Evolutionary conservation across 1,140 invertebrate genomes (phyloP).

Genomic region (Cotesia vestalis): DNA sequence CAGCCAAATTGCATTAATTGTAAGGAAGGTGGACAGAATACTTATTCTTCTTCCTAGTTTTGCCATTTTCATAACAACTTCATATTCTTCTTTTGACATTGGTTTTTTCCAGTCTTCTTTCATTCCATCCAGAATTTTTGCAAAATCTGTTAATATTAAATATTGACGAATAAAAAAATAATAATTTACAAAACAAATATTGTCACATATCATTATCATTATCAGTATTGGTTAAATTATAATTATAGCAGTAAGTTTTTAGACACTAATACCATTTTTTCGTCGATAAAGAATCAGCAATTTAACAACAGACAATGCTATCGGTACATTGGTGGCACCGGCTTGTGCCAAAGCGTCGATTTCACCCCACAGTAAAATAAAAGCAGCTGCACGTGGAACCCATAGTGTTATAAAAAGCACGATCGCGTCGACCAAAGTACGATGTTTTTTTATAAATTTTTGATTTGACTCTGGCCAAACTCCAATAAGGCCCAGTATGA

Average conservation of each 20-base stretch:
- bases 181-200: too few species aligned
- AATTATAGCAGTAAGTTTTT: not conserved
- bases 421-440: not conserved
- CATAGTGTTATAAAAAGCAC: not conserved
- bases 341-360: slow-evolving; percentile 9
- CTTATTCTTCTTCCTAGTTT: slow-evolving; percentile 29
- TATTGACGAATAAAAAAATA: too few species aligned
- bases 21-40: slow-evolving; percentile 26
- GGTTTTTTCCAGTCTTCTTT: slow-evolving; percentile 35
- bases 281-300: slow-evolving; percentile 18
- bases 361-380: slow-evolving; percentile 22
- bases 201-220: not conserved
- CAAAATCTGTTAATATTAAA: slow-evolving; percentile 18
- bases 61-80: slow-evolving; percentile 28
- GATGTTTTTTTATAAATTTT: slow-evolving; percentile 16
- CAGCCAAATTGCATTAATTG: slow-evolving; percentile 14
- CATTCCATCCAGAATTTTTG: slow-evolving; percentile 33
- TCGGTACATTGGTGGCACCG: not conserved
- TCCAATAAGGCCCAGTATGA: slow-evolving; percentile 20
- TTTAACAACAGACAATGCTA: slow-evolving; percentile 16
- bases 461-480: slow-evolving; percentile 28
- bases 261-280: slow-evolving; percentile 25
- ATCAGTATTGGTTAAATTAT: not conserved
- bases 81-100: slow-evolving; percentile 8
- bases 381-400: slow-evolving; percentile 3